Percentiles rank a stretch among this genome's conserved stretches.
These are phyloP conservation scores for Ictalurus punctatus DNA, from an alignment of 2,113 vertebrate genomes.

Conservation along the genomic window DNA sequence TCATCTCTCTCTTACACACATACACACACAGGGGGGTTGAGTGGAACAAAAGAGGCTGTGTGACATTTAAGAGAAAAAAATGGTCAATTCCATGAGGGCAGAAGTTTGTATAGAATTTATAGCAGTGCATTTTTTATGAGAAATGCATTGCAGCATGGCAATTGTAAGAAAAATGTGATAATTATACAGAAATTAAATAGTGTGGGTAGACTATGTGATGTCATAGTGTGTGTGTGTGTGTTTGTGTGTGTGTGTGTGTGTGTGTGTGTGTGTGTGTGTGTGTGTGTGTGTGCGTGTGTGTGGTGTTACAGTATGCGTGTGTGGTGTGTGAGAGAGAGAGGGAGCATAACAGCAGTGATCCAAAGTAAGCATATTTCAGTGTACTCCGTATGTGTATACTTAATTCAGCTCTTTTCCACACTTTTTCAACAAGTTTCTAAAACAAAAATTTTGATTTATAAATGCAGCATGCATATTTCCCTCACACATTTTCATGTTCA, in stretches of 20 bases:
- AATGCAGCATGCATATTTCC: neutral
- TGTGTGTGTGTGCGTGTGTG: neutral
- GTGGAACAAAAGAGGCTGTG: neutral
- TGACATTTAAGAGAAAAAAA: neutral
- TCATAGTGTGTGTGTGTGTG: neutral
- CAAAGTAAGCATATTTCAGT: neutral
- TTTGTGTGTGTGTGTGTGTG: neutral
- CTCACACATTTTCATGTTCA: neutral
- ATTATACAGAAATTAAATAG: neutral
- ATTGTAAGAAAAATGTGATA: neutral
- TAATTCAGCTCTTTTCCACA: neutral
- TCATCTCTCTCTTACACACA: neutral
- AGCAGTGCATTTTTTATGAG: neutral
- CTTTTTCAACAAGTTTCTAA: neutral
- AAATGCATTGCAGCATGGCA: neutral
- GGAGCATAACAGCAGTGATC: neutral
- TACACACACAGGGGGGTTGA: neutral
- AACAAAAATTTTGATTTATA: neutral
- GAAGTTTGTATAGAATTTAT: conserved; percentile 21
- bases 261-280: neutral
- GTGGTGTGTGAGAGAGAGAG: neutral
- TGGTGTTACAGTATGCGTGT: too few species aligned
- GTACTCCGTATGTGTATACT: neutral
- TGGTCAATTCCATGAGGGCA: neutral
- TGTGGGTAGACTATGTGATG: neutral